These are phyloP conservation scores for Muscidifurax raptorellus DNA, from an alignment of 1,140 invertebrate species.

Conservation along the genomic window DNA sequence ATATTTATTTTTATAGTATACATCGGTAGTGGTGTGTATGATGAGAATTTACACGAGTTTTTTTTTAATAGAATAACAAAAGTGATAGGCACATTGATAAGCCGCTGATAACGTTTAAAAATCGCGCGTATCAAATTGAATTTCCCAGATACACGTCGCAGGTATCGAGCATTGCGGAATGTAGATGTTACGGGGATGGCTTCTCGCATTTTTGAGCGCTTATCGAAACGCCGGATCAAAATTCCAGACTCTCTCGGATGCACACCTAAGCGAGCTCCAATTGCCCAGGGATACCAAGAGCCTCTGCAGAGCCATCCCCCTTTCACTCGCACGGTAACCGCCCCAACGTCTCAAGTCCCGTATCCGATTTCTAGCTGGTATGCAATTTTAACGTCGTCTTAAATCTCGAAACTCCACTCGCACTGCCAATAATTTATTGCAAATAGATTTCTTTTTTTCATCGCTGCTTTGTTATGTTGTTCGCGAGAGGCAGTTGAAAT, in stretches of 20 bases:
- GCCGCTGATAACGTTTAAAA: no score
- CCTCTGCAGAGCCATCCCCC: constrained; percentile 27
- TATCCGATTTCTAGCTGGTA: constrained; percentile 27
- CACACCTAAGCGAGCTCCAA: not conserved
- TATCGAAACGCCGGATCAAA: constrained; percentile 6
- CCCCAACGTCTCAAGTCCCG: constrained; percentile 46
- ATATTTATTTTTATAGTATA: no score
- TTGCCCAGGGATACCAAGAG: constrained; percentile 1
- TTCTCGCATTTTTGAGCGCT: constrained; percentile 21
- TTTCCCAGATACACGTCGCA: not conserved
- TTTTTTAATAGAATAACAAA: no score
- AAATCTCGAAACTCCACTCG: not conserved
- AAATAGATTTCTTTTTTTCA: constrained; percentile 16
- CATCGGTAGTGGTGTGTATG: no score
- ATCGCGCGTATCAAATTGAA: not conserved
- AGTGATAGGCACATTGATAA: no score
- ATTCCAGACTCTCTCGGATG: constrained; percentile 22
- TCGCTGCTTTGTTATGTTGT: not conserved
- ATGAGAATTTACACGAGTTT: no score
- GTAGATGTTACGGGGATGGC: constrained; percentile 16
- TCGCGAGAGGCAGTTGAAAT: not conserved
- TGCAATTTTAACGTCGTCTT: constrained; percentile 38
- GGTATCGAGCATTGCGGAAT: not conserved
- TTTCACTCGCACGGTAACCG: constrained; percentile 49
- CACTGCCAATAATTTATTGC: constrained; percentile 28